Conservation (phyloP, 2,113 vertebrate species). For the Malurus alboscapulatus region DNA sequence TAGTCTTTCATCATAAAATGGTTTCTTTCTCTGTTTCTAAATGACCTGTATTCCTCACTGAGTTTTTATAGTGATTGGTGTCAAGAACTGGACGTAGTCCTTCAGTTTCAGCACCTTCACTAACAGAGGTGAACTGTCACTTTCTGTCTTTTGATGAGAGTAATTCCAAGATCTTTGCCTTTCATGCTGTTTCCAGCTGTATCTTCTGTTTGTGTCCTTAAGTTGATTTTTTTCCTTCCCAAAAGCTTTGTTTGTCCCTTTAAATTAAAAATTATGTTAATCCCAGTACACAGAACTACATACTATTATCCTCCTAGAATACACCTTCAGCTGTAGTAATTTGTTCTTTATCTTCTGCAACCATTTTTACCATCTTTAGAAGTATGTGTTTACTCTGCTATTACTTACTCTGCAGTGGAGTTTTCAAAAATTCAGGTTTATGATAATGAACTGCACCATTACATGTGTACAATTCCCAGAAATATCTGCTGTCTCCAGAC, state of each 20-base stretch:
- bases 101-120: not conserved
- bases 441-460: not conserved
- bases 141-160: not conserved
- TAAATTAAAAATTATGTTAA: not conserved
- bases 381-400: not conserved
- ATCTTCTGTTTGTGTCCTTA: not conserved
- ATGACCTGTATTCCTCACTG: not conserved
- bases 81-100: not conserved
- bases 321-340: not conserved
- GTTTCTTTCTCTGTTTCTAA: not conserved
- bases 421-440: not conserved
- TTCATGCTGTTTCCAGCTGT: not conserved
- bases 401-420: not conserved
- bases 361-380: not conserved
- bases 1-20: not conserved
- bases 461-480: not conserved
- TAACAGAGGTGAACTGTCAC: not conserved
- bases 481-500: not conserved
- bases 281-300: not conserved
- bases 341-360: not conserved
- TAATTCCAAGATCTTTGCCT: not conserved
- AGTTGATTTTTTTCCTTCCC: not conserved
- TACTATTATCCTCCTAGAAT: not conserved
- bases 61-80: not conserved
- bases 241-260: not conserved